Evolutionary conservation across 2,797 vertebrate species (phyloP).

Genomic region (Sebastolobus altivelis): DNA sequence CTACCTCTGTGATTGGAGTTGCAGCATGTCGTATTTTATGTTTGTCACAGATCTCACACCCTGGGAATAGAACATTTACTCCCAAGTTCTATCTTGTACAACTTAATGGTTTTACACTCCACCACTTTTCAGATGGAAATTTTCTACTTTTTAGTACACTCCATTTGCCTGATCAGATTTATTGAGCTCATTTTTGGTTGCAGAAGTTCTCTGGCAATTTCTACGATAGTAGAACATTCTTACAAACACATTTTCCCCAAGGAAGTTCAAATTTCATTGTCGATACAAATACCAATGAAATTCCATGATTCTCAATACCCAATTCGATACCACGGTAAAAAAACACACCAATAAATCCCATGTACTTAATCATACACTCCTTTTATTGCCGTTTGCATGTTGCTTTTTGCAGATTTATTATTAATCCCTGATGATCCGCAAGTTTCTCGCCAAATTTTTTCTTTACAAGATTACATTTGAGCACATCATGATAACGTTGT

Average conservation of each 20-base stretch:
- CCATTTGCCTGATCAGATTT: background rate
- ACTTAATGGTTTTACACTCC: background rate
- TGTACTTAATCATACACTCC: no score
- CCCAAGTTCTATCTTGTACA: background rate
- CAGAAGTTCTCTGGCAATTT: no score
- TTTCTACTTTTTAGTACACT: background rate
- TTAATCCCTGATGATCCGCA: no score
- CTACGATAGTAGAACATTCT: background rate
- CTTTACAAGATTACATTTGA: no score
- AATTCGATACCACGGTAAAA: no score
- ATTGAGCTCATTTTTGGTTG: no score
- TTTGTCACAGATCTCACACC: background rate
- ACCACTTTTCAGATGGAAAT: background rate
- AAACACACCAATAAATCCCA: no score
- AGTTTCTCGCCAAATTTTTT: no score
- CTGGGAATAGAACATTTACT: background rate
- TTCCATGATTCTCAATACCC: no score
- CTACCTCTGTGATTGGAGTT: background rate
- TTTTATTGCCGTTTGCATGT: no score
- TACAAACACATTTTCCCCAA: background rate
- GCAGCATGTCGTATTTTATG: background rate
- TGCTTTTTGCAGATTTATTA: no score
- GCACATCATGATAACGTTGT: no score
- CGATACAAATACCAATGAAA: background rate
- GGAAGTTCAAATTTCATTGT: background rate